Evolutionary conservation across 1,140 invertebrate genomes (phyloP), one percentile per base, ranked within the genome.

Genomic region (Apis mellifera): DNA sequence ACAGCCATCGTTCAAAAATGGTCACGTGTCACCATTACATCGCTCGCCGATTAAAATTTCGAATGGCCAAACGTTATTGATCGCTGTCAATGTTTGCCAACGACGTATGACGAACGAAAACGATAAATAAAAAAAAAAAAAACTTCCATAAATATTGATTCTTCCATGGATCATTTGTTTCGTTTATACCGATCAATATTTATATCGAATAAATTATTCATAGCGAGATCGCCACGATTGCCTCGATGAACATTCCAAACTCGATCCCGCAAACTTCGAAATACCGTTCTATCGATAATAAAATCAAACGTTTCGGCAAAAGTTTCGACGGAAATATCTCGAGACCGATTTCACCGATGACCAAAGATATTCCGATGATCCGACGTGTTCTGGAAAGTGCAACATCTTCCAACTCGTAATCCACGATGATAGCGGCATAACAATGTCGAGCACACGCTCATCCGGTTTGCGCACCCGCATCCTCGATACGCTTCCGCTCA

Each of bases 371-470:
- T 68, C 78, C 78, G 9, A 62, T 32, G 68, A 77, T 48, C 9
- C 75, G 52, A 64, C 57, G 68, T 71, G 59, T 32, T 62, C 59
- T 15, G 12, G 26, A 32, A 13, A 26, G n/a, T 32, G 54, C 54
- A 77, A 85, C 72, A 77, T 85, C 21, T 60, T 69, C 21, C 26
- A 19, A 17, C 21, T 42, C 50, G n/a, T 73, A 76, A 70, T n/a
- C 50, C 66, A 70, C 5, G 23, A n/a, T n/a, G 52, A 48, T 57
- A 2, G 42, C 19, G 54, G 72, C 73, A 68, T 55, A 69, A 73
- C 70, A 73, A 64, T 70, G 78, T 86, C 62, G 72, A 17, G 71
- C 60, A 64, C 70, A 48, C 62, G 48, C 21, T 78, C n/a, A 42
- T 19, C 65, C 26, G 60, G n/a, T 75, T 85, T 50, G 26, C 54